A percentile compares a stretch with the other conserved stretches of the same genome.
Evolutionary conservation across 2,113 vertebrate species (phyloP).

Genomic region (Sula dactylatra): DNA sequence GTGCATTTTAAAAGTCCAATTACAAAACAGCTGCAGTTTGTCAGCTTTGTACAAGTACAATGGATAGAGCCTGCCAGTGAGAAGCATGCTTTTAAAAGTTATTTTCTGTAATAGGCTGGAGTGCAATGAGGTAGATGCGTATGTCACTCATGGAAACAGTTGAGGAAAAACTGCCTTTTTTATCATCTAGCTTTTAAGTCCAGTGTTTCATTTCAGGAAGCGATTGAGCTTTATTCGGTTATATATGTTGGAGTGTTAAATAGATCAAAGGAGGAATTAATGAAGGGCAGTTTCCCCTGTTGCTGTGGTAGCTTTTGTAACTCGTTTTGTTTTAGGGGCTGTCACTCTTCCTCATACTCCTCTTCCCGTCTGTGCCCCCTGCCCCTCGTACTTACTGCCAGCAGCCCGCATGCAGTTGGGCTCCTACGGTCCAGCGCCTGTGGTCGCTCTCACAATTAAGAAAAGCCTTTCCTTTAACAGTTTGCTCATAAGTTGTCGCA

Average conservation of each 20-base stretch:
- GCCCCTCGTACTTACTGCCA: rapidly evolving
- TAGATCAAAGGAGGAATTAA: background rate
- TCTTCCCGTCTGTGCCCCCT: background rate
- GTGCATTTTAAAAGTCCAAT: background rate
- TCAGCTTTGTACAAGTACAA: background rate
- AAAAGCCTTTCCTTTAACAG: background rate
- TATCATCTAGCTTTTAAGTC: background rate
- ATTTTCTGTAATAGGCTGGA: background rate
- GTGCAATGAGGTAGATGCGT: background rate
- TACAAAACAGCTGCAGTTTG: background rate
- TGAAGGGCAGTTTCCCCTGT: background rate
- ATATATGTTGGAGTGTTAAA: background rate
- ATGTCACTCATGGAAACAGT: background rate
- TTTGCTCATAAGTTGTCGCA: background rate
- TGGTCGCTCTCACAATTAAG: background rate
- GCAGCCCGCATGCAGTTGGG: rapidly evolving
- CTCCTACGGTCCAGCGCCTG: background rate
- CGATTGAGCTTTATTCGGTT: background rate
- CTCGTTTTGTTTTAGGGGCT: background rate
- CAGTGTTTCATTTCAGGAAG: background rate
- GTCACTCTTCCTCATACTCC: background rate
- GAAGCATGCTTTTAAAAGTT: background rate
- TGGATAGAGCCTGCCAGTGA: background rate
- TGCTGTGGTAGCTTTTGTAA: background rate
- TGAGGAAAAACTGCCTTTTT: background rate